These are phyloP conservation scores for Allobates femoralis DNA, from an alignment of 2,797 vertebrate species.

Conservation along the genomic window DNA sequence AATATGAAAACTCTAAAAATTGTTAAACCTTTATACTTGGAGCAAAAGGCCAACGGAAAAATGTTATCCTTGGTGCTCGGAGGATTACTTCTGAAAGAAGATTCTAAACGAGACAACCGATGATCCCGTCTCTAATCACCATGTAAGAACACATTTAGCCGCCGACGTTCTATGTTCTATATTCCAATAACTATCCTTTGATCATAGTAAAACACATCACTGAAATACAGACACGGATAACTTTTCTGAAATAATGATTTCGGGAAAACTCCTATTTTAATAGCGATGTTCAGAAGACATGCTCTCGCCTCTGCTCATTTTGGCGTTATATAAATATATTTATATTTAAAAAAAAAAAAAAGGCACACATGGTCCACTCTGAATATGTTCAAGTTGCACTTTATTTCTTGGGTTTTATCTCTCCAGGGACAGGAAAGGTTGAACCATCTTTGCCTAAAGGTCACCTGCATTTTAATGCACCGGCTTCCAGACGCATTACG, in stretches of 20 bases:
- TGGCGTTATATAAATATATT: not conserved
- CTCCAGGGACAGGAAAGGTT: slow-evolving; percentile 5
- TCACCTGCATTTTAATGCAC: slow-evolving; percentile 36
- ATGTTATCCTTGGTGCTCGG: not conserved
- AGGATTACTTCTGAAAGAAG: not conserved
- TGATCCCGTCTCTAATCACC: not conserved
- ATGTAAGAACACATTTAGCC: not conserved
- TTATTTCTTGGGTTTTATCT: not conserved
- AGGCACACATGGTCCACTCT: not conserved
- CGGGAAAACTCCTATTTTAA: not conserved
- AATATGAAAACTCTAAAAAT: not conserved
- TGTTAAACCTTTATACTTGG: not conserved
- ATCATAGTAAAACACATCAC: not conserved
- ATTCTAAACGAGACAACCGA: not conserved
- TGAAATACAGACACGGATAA: not conserved
- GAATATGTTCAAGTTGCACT: not conserved
- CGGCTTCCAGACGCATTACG: slow-evolving; percentile 35
- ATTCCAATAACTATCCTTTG: not conserved
- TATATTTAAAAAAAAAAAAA: not conserved
- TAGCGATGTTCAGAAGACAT: not conserved
- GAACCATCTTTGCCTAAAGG: slow-evolving; percentile 51
- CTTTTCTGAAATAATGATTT: slow-evolving; percentile 16
- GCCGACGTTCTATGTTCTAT: not conserved
- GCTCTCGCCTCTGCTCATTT: not conserved
- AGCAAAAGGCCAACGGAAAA: not conserved